These are phyloP conservation scores for Diachrysia chrysitis DNA, from an alignment of 2,888 invertebrate genomes.

Conservation along the genomic window DNA sequence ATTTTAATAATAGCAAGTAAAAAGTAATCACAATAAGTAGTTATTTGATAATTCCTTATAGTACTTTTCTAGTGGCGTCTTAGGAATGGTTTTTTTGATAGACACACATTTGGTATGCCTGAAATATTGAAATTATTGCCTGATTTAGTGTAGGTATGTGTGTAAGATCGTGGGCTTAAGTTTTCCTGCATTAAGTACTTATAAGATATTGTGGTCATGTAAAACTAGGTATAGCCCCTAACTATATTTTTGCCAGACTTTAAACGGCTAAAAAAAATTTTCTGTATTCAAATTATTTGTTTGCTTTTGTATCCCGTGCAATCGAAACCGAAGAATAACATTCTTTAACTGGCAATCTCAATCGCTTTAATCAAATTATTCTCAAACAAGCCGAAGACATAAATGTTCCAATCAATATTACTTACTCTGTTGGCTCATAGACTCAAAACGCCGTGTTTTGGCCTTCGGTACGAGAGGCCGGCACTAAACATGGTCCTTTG, in stretches of 20 bases:
- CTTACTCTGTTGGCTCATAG: not conserved
- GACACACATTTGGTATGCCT: no score
- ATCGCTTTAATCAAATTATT: not conserved
- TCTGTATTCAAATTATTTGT: not conserved
- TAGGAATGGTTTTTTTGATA: no score
- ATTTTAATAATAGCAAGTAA: not conserved
- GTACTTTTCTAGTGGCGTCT: no score
- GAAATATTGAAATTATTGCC: no score
- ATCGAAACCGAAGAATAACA: not conserved
- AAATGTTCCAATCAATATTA: not conserved
- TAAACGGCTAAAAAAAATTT: no score
- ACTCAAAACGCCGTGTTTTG: not conserved
- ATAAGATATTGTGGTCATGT: no score
- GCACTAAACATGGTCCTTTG: slow-evolving; percentile 2
- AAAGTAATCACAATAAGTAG: not conserved
- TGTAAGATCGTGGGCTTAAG: no score
- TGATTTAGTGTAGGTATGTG: no score
- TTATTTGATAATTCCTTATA: no score
- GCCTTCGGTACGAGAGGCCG: not conserved
- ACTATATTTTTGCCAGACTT: no score
- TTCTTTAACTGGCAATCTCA: not conserved
- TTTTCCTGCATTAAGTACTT: no score
- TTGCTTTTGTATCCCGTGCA: not conserved
- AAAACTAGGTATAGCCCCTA: no score
- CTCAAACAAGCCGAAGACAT: not conserved